Percentiles rank a stretch among this genome's conserved stretches.
phyloP scores from a whole-genome alignment of 1,140 invertebrate species.

The Schlechtendalia chinensis region DNA sequence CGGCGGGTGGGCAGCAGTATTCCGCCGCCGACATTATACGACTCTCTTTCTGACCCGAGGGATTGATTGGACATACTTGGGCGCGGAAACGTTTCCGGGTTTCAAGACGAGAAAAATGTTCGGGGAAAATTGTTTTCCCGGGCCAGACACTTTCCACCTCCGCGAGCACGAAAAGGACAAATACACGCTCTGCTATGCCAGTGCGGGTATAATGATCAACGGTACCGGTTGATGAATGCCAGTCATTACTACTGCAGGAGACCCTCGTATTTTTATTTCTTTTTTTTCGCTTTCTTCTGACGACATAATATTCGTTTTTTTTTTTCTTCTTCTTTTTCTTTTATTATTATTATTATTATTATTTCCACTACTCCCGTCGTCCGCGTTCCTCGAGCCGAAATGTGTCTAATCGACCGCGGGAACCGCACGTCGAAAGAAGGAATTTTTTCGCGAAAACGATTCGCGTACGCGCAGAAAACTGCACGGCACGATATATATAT shows the following conservation, averaged over 20 bases:
- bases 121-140: constrained; percentile 44
- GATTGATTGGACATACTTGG: constrained; percentile 48
- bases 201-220: constrained; percentile 45
- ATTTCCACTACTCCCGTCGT: background rate
- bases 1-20: background rate
- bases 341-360: background rate
- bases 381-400: background rate
- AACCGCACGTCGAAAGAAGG: constrained; percentile 6
- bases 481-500: constrained; percentile 7
- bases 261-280: constrained; percentile 23
- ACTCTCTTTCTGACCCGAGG: constrained; percentile 11
- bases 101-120: constrained; percentile 39
- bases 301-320: constrained; percentile 45
- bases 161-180: constrained; percentile 35
- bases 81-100: constrained; percentile 40
- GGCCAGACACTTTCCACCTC: constrained; percentile 44
- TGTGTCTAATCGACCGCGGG: constrained; percentile 40
- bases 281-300: constrained; percentile 22
- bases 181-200: background rate
- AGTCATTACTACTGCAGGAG: constrained; percentile 22
- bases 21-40: too few relatives aligned
- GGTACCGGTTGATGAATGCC: constrained; percentile 41
- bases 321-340: too few relatives aligned
- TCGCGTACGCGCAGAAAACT: background rate
- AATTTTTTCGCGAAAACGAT: constrained; percentile 1